These are phyloP conservation scores for Saturnia japonica DNA, from an alignment of 2,888 invertebrate genomes.

Conservation along the genomic window DNA sequence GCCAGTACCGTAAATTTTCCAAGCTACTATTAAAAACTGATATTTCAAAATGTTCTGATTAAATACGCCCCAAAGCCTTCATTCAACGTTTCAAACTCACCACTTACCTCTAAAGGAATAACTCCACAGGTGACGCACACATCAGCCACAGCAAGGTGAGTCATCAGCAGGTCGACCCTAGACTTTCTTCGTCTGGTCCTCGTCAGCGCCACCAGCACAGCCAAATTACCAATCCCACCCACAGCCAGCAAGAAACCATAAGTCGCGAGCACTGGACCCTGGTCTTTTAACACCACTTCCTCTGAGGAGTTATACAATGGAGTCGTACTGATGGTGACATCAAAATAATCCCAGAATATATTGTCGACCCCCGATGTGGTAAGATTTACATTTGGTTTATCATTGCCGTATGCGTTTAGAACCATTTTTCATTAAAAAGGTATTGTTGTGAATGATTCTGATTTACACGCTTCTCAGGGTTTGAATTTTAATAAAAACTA, in stretches of 20 bases:
- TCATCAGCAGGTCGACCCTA: slow-evolving; percentile 89
- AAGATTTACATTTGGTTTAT: slow-evolving; percentile 27
- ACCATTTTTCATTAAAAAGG: slow-evolving; percentile 34
- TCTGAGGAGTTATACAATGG: slow-evolving; percentile 31
- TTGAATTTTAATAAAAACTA: too few relatives aligned
- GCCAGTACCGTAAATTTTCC: too few relatives aligned
- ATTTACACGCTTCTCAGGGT: not conserved
- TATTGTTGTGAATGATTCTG: not conserved
- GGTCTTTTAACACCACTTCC: slow-evolving; percentile 48
- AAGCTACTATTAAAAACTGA: too few relatives aligned
- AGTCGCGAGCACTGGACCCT: slow-evolving; percentile 77
- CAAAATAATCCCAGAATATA: slow-evolving; percentile 70
- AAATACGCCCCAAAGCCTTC: not conserved
- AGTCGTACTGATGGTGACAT: slow-evolving; percentile 35
- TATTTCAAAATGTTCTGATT: not conserved
- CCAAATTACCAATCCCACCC: slow-evolving; percentile 87
- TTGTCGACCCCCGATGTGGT: slow-evolving; percentile 49
- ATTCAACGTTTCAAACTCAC: not conserved
- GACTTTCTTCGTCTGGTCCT: slow-evolving; percentile 85
- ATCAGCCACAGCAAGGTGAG: slow-evolving; percentile 90
- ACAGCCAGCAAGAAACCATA: slow-evolving; percentile 84
- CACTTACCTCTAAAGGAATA: slow-evolving; percentile 86
- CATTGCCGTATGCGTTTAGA: slow-evolving; percentile 35
- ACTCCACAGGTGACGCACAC: slow-evolving; percentile 91
- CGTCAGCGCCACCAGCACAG: slow-evolving; percentile 85